Evolutionary conservation across 2,888 invertebrate species (phyloP), one percentile per base, ranked within the genome.

Genomic region (Rhaphigaster nebulosa): DNA sequence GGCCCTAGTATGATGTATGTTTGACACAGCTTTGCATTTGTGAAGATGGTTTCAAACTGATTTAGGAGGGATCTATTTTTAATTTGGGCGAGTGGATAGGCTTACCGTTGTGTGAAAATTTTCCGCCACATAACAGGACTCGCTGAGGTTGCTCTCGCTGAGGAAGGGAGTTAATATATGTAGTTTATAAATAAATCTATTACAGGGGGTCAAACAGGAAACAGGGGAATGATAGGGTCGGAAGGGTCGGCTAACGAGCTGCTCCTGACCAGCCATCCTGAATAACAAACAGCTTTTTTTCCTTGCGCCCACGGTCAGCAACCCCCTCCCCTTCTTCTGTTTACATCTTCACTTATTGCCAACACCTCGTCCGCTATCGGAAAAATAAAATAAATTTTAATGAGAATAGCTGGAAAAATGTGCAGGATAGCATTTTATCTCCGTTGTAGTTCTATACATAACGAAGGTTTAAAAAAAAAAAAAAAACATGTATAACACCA

Each of bases 141-240:
- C 20, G 70, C 70, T 3, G 34, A 70, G 70, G 34, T 20, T 34
- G 5, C 34, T 34, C 70, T 34, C 70, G 34, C 18, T 13, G n/a
- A 65, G 70, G 65, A 65, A 65, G 29, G 70, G 70, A 34, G 70
- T 70, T 70, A 70, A 70, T 70, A 70, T 38, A 70, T 70, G 70
- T 70, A 70, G 70, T 70, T 70, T 70, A 70, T 70, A 70, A 70
- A 70, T 70, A 70, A 70, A 70, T 70, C 70, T 70, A 70, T 70
- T 70, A 70, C 70, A 29, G 70, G 70, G 70, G 70, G 70, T 70
- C 70, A 70, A 70, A 70, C 70, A 70, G 70, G 70, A 70, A 70
- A 70, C 70, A 70, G 70, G 70, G 70, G 70, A 70, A 70, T 70
- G 70, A 70, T 70, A 70, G 70, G 70, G 70, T 70, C 70, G 70